A percentile compares a stretch with the other conserved stretches of the same genome.
Conservation (phyloP, 2,888 invertebrate genomes). For the Amphipoea oculea region DNA sequence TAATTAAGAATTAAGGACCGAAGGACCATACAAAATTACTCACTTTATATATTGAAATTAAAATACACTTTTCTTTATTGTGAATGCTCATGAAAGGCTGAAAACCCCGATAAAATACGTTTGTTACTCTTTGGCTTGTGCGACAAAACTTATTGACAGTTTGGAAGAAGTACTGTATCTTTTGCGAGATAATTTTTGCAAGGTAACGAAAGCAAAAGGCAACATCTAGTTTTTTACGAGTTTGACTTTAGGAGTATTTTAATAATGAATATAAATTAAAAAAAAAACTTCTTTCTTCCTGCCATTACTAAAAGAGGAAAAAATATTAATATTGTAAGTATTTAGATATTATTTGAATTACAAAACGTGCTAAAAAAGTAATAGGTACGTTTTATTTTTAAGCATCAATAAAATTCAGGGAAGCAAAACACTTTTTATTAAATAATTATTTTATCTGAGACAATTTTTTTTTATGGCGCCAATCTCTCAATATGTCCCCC, state of each 20-base stretch:
- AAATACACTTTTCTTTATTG: not conserved
- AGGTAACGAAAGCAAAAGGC: not conserved
- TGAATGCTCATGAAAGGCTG: not conserved
- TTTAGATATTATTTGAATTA: not conserved
- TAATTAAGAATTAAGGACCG: not conserved
- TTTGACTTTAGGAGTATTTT: conserved; percentile 27
- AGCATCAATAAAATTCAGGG: not conserved
- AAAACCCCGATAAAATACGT: conserved; percentile 6
- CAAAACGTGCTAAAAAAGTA: not conserved
- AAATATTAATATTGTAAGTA: not conserved
- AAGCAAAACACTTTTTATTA: not conserved
- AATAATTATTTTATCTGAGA: not conserved
- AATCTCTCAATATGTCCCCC: accelerated
- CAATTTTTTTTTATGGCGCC: not conserved
- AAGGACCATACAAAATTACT: not conserved
- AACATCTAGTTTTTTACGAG: conserved; percentile 26
- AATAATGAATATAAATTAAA: conserved; percentile 1
- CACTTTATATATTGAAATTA: not conserved
- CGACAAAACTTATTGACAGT: conserved; percentile 41
- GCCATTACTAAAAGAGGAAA: not conserved
- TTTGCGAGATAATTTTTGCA: conserved; percentile 8
- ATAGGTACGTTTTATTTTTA: not conserved
- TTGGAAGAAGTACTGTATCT: conserved; percentile 21
- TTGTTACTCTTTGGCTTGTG: not conserved
- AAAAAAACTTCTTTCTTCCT: conserved; percentile 6